Base-by-base conservation (phyloP, 2,797 vertebrate genomes). In the Tragopan temminckii region DNA sequence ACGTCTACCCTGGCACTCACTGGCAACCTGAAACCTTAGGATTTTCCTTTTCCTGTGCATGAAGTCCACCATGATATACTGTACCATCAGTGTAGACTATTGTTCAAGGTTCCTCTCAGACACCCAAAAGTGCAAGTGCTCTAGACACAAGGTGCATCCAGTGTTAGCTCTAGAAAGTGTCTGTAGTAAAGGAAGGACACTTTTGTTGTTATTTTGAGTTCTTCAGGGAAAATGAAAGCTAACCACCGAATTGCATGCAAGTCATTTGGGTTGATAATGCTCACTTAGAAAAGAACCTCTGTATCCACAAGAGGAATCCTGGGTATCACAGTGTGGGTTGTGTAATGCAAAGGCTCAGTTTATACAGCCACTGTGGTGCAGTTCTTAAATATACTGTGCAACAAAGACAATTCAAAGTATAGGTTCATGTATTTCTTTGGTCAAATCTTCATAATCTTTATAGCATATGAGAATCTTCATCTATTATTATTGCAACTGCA, bases 41-140 rank as follows among this genome's bases (percentile, higher is more conserved):
- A 80, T 7, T n/a, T 72, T 84, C 19, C 25, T 68, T 84, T 59
- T 10, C 20, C 50, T 62, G 16, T 24, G 23, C 0, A 0, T 38
- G 20, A 55, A 58, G 25, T 31, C 31, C n/a, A 23, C 7, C 0
- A 0, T 6, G 16, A 57, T 57, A 35, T 57, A 13, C 27, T 1
- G 1, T 31, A 17, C 2, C 66, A 33, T 5, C 14, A 46, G 5
- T 15, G 7, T 40, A 74, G 52, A 55, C 8, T 23, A 27, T 13
- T 75, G 15, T 38, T 75, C 27, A 57, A 59, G 31, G 11, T 38
- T 93, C n/a, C 36, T 31, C 35, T 81, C 52, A 36, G 21, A 20
- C 55, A 59, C 0, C 0, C 12, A 35, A 29, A 84, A 79, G 33
- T 40, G 31, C 13, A 35, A 64, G 38, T 16, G 2, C 13, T 88